These are phyloP conservation scores for Barbus barbus DNA, from an alignment of 2,113 vertebrate species.

Conservation along the genomic window DNA sequence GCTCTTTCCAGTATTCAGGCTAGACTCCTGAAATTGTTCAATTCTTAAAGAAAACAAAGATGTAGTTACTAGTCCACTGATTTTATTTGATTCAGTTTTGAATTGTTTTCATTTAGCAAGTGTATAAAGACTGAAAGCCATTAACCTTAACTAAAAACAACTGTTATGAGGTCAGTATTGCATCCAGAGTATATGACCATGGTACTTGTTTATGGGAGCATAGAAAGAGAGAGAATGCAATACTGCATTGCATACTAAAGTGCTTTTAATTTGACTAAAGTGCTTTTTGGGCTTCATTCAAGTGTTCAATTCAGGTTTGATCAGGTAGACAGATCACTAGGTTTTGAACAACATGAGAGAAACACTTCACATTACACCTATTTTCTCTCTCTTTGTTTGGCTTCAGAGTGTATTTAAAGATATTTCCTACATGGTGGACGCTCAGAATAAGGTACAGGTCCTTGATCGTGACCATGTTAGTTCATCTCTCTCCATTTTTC, in stretches of 20 bases:
- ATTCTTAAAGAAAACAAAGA: neutral
- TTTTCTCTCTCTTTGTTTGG: neutral
- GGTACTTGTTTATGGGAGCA: neutral
- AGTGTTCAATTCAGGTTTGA: neutral
- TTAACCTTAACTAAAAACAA: neutral
- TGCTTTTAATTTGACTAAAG: neutral
- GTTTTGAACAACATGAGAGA: neutral
- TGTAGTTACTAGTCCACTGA: neutral
- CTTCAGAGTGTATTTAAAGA: conserved; percentile 82
- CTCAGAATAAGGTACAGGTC: conserved; percentile 76
- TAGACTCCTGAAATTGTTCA: neutral
- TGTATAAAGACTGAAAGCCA: too few relatives aligned
- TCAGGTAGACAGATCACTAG: too few relatives aligned
- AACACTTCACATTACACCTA: neutral
- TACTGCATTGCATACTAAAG: neutral
- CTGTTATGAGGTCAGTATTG: neutral
- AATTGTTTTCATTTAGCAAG: neutral
- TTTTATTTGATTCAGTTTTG: neutral
- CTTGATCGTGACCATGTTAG: neutral
- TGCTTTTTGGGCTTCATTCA: neutral
- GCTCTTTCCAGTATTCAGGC: conserved; percentile 4
- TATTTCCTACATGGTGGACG: conserved; percentile 79
- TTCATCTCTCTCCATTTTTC: conserved; percentile 21
- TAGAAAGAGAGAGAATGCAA: neutral
- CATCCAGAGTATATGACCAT: neutral